Conservation (phyloP, 92 coral and sea anemone species). For the Galaxea fascicularis region DNA sequence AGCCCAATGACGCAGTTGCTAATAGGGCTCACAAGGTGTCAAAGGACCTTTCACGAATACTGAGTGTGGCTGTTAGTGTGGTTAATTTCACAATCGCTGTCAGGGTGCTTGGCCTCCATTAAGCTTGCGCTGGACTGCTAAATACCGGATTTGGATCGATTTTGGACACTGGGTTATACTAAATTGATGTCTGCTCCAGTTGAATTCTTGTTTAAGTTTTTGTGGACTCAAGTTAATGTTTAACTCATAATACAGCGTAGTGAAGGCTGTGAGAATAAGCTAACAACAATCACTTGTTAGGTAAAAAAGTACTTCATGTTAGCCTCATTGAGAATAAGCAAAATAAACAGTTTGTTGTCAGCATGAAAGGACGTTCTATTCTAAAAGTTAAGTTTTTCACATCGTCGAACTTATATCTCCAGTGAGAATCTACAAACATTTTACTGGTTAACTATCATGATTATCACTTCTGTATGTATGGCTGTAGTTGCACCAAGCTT, state of each 20-base stretch:
- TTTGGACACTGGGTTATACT: not conserved
- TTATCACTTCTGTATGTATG: too few species aligned
- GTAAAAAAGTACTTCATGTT: too few species aligned
- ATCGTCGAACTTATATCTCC: too few species aligned
- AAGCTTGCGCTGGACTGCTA: slow-evolving; percentile 1
- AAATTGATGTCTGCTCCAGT: not conserved
- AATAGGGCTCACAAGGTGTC: not conserved
- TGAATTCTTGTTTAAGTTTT: not conserved
- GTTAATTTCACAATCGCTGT: not conserved
- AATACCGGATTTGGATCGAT: slow-evolving; percentile 2
- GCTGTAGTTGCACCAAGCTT: too few species aligned
- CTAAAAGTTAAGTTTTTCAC: too few species aligned
- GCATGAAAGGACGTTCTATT: too few species aligned
- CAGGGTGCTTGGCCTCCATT: not conserved
- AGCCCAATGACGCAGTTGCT: not conserved
- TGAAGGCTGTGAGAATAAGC: too few species aligned
- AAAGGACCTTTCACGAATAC: slow-evolving; percentile 16
- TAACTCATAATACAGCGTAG: not conserved
- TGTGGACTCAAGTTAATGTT: not conserved
- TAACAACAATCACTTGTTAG: too few species aligned
- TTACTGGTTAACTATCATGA: too few species aligned
- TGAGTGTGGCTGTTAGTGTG: slow-evolving; percentile 17
- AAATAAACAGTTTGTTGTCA: too few species aligned
- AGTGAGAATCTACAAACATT: too few species aligned
- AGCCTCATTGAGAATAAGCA: too few species aligned